Evolutionary conservation across 1,140 invertebrate genomes (phyloP).

Genomic region (Drosophila seguyi): DNA sequence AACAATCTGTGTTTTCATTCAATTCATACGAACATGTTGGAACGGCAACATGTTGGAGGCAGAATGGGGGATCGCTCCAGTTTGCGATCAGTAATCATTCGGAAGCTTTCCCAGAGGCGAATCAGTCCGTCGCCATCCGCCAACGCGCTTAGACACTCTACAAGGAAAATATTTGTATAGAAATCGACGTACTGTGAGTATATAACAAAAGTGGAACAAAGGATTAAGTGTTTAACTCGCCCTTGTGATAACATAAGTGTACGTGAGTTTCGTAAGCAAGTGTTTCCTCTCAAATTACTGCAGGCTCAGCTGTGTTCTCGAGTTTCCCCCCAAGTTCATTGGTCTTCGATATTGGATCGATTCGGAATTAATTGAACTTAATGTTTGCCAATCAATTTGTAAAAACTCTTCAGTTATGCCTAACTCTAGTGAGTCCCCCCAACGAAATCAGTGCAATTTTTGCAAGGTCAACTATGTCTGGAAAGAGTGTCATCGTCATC

Average conservation of each 20-base stretch:
- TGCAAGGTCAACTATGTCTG: constrained; percentile 41
- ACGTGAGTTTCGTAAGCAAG: constrained; percentile 19
- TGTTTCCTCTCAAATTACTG: constrained; percentile 28
- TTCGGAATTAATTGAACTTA: constrained; percentile 54
- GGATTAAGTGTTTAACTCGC: constrained; percentile 13
- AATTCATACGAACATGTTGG: constrained; percentile 62
- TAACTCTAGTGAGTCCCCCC: background rate
- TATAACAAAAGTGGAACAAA: background rate
- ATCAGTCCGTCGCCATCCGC: constrained; percentile 52
- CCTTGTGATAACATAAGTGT: constrained; percentile 1
- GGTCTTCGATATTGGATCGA: constrained; percentile 30
- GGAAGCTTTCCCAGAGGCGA: constrained; percentile 20
- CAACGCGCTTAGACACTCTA: constrained; percentile 53
- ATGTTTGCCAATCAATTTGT: constrained; percentile 38
- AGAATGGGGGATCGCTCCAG: constrained; percentile 16
- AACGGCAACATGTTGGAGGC: constrained; percentile 40
- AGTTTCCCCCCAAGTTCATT: constrained; percentile 56
- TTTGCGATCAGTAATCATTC: constrained; percentile 52
- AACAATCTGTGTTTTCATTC: constrained; percentile 26
- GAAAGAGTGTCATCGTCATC: constrained; percentile 30
- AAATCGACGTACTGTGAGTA: constrained; percentile 52
- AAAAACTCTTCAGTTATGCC: background rate
- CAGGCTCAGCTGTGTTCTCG: constrained; percentile 33
- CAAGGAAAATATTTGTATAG: constrained; percentile 12
- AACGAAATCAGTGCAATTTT: constrained; percentile 6